Evolutionary conservation across 2,797 vertebrate genomes (phyloP).

Genomic region (Rallus crepitans): DNA sequence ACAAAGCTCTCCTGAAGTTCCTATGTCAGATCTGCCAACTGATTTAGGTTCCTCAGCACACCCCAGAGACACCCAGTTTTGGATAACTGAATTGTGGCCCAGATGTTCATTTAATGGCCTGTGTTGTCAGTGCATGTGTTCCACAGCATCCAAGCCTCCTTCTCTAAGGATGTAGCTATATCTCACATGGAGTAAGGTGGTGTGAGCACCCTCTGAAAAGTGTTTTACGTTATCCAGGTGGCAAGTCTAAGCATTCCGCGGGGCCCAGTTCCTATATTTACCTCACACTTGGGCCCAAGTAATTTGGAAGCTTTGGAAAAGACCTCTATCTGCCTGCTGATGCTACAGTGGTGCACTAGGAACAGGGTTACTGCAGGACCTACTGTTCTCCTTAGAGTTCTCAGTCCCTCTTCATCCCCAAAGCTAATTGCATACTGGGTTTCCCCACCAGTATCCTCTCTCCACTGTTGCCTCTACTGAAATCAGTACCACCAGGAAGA

Average conservation of each 20-base stretch:
- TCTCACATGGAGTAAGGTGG: background rate
- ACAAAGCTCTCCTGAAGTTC: background rate
- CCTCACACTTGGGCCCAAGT: background rate
- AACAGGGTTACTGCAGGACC: background rate
- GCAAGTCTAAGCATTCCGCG: background rate
- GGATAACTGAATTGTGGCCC: background rate
- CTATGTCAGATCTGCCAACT: background rate
- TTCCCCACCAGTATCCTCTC: background rate
- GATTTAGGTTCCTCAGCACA: background rate
- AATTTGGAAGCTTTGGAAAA: background rate
- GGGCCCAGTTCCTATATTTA: background rate
- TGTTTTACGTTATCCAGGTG: background rate
- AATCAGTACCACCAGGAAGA: background rate
- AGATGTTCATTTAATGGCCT: background rate
- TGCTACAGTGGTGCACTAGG: background rate
- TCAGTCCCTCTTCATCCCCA: background rate
- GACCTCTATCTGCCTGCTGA: background rate
- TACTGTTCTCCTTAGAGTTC: background rate
- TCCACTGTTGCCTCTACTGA: background rate
- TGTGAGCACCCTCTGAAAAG: background rate
- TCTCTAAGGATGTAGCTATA: background rate
- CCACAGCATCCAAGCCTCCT: background rate
- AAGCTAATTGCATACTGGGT: background rate
- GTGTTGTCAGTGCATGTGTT: background rate
- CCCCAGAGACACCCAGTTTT: background rate